phyloP scores from a whole-genome alignment of 2,888 invertebrate genomes.

The Pyrocoelia pectoralis region DNA sequence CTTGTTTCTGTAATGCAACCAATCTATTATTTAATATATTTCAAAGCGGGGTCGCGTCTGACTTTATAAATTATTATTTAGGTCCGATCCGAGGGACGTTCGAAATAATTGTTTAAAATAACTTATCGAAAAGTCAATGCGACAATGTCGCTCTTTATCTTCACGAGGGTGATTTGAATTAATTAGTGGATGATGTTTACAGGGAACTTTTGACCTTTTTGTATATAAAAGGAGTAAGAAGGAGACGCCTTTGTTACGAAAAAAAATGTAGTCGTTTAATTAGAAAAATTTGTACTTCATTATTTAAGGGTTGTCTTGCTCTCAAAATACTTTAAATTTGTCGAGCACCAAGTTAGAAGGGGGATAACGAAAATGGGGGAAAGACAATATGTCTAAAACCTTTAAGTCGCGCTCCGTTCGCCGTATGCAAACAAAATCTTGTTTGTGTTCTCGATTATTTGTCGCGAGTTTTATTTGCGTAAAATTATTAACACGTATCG shows the following conservation, averaged over 20 bases:
- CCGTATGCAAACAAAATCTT: too few species aligned
- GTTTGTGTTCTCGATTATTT: too few species aligned
- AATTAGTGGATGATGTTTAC: conserved; percentile 25
- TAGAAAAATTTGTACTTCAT: too few species aligned
- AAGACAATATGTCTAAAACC: too few species aligned
- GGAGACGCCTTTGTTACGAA: not conserved
- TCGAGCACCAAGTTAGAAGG: too few species aligned
- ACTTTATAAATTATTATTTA: not conserved
- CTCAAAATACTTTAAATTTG: too few species aligned
- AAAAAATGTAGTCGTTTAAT: not conserved
- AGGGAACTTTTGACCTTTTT: conserved; percentile 19
- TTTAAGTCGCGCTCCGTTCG: too few species aligned
- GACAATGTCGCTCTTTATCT: conserved; percentile 10
- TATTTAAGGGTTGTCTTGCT: too few species aligned
- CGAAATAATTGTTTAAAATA: conserved; percentile 14
- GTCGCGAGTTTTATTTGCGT: too few species aligned
- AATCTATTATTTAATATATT: conserved; percentile 7
- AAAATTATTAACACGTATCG: too few species aligned
- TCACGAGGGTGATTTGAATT: conserved; percentile 21
- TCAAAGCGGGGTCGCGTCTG: not conserved
- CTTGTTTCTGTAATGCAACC: not conserved
- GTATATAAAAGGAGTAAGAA: conserved; percentile 11
- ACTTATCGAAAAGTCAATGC: conserved; percentile 23
- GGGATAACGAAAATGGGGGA: too few species aligned
- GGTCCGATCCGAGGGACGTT: not conserved